These are phyloP conservation scores for Epirrhoe tristata DNA, from an alignment of 2,888 invertebrate genomes.

Conservation along the genomic window DNA sequence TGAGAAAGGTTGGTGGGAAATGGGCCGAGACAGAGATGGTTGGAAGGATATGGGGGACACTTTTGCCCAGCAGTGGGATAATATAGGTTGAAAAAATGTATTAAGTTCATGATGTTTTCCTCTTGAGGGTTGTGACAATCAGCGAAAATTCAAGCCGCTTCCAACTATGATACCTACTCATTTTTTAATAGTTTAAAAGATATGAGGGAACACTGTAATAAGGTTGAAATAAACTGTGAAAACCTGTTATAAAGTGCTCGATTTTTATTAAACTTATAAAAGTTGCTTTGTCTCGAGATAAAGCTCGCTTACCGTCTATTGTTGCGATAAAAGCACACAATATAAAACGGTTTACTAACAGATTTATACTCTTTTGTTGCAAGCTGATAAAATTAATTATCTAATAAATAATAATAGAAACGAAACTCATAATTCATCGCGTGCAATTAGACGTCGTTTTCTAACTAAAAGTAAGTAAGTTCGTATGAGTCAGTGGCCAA, in stretches of 20 bases:
- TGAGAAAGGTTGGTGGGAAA: too few species aligned
- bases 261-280: not conserved
- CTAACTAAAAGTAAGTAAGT: too few species aligned
- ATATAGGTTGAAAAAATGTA: too few species aligned
- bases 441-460: not conserved
- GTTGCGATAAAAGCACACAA: slow-evolving; percentile 20
- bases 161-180: too few species aligned
- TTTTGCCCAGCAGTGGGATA: too few species aligned
- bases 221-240: not conserved
- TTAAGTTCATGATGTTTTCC: too few species aligned
- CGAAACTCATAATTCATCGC: slow-evolving; percentile 1
- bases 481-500: too few species aligned
- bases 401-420: not conserved
- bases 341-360: slow-evolving; percentile 15
- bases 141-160: too few species aligned
- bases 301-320: slow-evolving; percentile 24
- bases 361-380: slow-evolving; percentile 11
- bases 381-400: slow-evolving; percentile 1
- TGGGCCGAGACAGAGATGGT: too few species aligned
- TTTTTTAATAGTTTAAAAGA: too few species aligned
- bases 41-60: too few species aligned
- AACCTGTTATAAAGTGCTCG: not conserved
- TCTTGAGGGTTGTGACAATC: too few species aligned
- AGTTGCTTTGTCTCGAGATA: slow-evolving; percentile 3
- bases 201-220: not conserved